Conservation (phyloP, 2,113 vertebrate genomes). For the Monopterus albus region DNA sequence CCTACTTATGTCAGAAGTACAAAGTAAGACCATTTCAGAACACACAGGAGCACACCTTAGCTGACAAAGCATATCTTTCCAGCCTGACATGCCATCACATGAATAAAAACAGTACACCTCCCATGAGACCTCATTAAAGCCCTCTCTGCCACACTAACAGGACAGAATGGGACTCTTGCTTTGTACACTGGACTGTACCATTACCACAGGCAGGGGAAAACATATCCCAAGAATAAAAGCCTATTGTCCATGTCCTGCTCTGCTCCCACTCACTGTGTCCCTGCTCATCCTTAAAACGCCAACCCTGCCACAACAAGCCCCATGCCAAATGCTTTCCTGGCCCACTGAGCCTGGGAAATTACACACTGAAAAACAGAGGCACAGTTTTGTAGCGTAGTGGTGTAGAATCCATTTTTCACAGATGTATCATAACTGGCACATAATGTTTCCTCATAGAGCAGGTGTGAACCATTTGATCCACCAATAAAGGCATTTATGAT, state of each 20-base stretch:
- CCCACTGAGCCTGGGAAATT: conserved; percentile 57
- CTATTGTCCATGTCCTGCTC: conserved; percentile 49
- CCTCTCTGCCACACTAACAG: conserved; percentile 14
- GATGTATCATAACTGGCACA: neutral
- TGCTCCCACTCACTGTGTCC: conserved; percentile 49
- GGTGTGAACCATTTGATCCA: conserved; percentile 1
- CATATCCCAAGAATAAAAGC: conserved; percentile 52
- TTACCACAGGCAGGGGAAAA: conserved; percentile 13
- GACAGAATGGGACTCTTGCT: conserved; percentile 50
- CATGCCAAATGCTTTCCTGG: conserved; percentile 45
- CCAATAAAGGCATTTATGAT: no score
- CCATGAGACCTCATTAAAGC: conserved; percentile 66
- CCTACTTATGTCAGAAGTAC: conserved; percentile 13
- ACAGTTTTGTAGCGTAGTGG: neutral
- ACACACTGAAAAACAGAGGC: conserved; percentile 27
- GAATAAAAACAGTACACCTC: conserved; percentile 57
- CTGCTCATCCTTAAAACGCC: conserved; percentile 50
- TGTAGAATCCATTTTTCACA: neutral
- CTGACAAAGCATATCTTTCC: conserved; percentile 43
- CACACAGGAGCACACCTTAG: conserved; percentile 20
- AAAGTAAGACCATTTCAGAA: conserved; percentile 14
- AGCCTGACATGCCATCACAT: conserved; percentile 42
- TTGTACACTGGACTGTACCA: conserved; percentile 24
- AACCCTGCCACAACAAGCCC: conserved; percentile 42
- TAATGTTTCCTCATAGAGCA: neutral